Conservation (phyloP, 2,888 invertebrate species). For the Tinea semifulvella region DNA sequence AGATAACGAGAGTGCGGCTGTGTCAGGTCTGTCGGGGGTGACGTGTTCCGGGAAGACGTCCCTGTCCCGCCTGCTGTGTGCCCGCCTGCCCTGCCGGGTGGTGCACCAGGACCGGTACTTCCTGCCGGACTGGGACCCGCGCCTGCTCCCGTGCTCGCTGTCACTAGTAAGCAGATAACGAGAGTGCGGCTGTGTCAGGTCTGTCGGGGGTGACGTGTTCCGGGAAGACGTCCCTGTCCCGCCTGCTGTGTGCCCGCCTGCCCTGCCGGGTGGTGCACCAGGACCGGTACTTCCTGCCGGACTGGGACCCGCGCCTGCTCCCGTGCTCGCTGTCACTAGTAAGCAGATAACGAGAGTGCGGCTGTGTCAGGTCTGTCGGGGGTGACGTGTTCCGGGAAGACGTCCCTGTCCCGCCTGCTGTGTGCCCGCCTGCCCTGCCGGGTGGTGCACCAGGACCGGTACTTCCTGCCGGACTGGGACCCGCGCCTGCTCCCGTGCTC, state of each 20-base stretch:
- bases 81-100: neutral
- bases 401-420: constrained; percentile 72
- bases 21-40: constrained; percentile 75
- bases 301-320: constrained; percentile 71
- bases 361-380: constrained; percentile 71
- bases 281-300: constrained; percentile 77
- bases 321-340: too few species aligned
- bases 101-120: constrained; percentile 72
- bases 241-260: constrained; percentile 42
- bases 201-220: constrained; percentile 85
- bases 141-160: constrained; percentile 71
- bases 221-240: constrained; percentile 81
- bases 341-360: neutral
- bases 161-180: too few species aligned
- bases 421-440: constrained; percentile 20
- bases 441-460: constrained; percentile 61
- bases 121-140: constrained; percentile 69
- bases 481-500: constrained; percentile 70
- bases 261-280: neutral
- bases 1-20: neutral
- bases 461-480: constrained; percentile 74
- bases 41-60: constrained; percentile 89
- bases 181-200: constrained; percentile 37
- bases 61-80: constrained; percentile 65
- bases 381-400: constrained; percentile 87